Percentiles rank a stretch among this genome's conserved stretches.
These are phyloP conservation scores for Pocillopora verrucosa DNA, from an alignment of 64 coral and sea anemone species.

Conservation along the genomic window DNA sequence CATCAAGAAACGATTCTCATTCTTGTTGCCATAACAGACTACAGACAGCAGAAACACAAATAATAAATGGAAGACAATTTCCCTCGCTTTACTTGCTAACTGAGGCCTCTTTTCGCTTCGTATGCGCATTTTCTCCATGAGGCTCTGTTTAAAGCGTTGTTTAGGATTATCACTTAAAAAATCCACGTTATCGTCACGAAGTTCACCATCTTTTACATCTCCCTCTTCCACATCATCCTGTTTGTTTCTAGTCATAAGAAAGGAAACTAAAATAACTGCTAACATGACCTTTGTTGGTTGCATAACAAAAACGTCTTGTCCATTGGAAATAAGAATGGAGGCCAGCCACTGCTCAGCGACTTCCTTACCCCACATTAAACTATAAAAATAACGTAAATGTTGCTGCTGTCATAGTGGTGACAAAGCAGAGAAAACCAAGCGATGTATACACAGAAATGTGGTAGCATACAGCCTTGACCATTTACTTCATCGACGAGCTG, in stretches of 20 bases:
- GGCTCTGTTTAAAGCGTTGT: slow-evolving; percentile 16
- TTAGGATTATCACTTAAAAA: slow-evolving; percentile 4
- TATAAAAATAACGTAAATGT: slow-evolving; percentile 62
- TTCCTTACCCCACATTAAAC: slow-evolving; percentile 58
- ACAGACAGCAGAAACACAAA: slow-evolving; percentile 46
- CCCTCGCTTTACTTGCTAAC: slow-evolving; percentile 23
- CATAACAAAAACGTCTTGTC: slow-evolving; percentile 56
- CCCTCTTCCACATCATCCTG: neutral
- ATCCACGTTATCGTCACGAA: neutral
- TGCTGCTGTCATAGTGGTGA: slow-evolving; percentile 41
- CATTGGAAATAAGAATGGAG: slow-evolving; percentile 49
- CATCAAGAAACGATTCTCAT: slow-evolving; percentile 33
- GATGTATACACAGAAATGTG: slow-evolving; percentile 6
- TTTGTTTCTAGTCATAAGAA: slow-evolving; percentile 48
- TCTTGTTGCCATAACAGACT: slow-evolving; percentile 64
- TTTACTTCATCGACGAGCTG: neutral
- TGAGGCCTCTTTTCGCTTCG: slow-evolving; percentile 40
- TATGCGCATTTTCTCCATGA: slow-evolving; percentile 14
- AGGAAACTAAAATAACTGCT: slow-evolving; percentile 30
- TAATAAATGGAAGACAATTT: slow-evolving; percentile 40
- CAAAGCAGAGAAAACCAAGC: slow-evolving; percentile 50
- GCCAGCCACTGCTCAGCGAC: slow-evolving; percentile 57
- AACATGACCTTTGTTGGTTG: slow-evolving; percentile 62
- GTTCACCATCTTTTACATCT: neutral
- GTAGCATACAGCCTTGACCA: neutral